phyloP scores from a whole-genome alignment of 1,140 invertebrate species.

The Phthorimaea operculella region DNA sequence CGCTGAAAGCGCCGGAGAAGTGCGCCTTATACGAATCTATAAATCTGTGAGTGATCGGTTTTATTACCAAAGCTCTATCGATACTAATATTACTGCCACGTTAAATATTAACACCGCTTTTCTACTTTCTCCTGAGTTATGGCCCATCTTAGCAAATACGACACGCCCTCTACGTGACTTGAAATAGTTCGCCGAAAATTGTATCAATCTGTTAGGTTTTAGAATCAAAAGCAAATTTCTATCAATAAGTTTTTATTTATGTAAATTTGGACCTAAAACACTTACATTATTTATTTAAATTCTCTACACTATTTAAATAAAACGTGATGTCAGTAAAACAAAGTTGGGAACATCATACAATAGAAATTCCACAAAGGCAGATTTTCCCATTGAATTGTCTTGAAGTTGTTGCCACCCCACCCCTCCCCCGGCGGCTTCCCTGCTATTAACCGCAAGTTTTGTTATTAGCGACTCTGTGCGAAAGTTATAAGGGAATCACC shows the following conservation, averaged over 20 bases:
- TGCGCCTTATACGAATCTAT: constrained; percentile 49
- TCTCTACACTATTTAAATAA: constrained; percentile 4
- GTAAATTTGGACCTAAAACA: too few species aligned
- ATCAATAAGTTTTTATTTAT: too few species aligned
- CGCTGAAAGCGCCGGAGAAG: constrained; percentile 45
- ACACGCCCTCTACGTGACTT: too few species aligned
- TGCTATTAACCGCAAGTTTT: constrained; percentile 58
- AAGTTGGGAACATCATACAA: constrained; percentile 24
- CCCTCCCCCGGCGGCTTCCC: constrained; percentile 16
- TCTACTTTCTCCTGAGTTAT: not conserved
- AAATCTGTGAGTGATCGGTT: constrained; percentile 49
- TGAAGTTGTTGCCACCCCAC: constrained; percentile 32
- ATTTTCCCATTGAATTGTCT: constrained; percentile 62
- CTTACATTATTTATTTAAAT: not conserved
- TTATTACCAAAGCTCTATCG: constrained; percentile 47
- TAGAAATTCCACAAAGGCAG: constrained; percentile 56
- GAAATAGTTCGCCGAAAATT: too few species aligned
- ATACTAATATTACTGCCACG: constrained; percentile 33
- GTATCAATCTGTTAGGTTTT: too few species aligned
- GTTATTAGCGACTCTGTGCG: constrained; percentile 54
- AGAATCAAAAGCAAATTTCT: too few species aligned
- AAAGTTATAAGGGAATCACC: constrained; percentile 57
- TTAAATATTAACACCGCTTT: constrained; percentile 20
- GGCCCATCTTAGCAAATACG: not conserved
- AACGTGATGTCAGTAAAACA: not conserved